These are phyloP conservation scores for Onchidella celtica DNA, from an alignment of 2,888 invertebrate genomes.

Conservation along the genomic window DNA sequence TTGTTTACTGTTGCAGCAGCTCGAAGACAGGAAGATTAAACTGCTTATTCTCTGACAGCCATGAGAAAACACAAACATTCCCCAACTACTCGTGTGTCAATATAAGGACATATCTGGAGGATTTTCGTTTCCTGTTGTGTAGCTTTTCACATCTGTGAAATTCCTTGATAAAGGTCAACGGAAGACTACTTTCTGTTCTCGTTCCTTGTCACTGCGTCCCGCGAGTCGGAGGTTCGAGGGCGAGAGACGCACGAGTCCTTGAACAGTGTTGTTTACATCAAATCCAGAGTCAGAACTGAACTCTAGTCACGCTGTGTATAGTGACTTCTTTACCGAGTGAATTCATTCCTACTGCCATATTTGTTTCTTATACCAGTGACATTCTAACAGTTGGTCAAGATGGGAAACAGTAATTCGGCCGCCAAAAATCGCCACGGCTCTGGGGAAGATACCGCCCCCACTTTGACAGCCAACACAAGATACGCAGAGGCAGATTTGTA, in stretches of 20 bases:
- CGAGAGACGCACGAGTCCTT: neutral
- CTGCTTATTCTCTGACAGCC: neutral
- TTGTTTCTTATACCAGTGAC: too few species aligned
- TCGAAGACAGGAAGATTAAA: neutral
- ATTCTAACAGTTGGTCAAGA: slow-evolving; percentile 2
- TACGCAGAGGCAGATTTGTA: slow-evolving; percentile 51
- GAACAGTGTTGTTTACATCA: neutral
- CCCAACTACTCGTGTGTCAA: neutral
- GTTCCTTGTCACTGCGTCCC: neutral
- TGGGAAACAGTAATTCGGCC: slow-evolving; percentile 57
- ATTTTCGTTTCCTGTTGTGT: neutral
- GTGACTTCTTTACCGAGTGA: too few species aligned
- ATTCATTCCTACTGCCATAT: too few species aligned
- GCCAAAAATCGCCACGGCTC: slow-evolving; percentile 65
- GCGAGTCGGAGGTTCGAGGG: slow-evolving; percentile 10
- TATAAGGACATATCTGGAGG: neutral
- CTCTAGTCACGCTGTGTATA: neutral
- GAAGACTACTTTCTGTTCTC: slow-evolving; percentile 29
- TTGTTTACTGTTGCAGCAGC: slow-evolving; percentile 35
- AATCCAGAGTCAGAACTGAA: neutral
- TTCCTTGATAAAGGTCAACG: neutral
- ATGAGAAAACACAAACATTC: neutral
- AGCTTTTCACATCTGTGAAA: neutral
- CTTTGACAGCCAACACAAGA: slow-evolving; percentile 61
- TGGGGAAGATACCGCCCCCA: slow-evolving; percentile 71